Conservation (phyloP, 2,888 invertebrate species). For the Pollenia labialis region DNA sequence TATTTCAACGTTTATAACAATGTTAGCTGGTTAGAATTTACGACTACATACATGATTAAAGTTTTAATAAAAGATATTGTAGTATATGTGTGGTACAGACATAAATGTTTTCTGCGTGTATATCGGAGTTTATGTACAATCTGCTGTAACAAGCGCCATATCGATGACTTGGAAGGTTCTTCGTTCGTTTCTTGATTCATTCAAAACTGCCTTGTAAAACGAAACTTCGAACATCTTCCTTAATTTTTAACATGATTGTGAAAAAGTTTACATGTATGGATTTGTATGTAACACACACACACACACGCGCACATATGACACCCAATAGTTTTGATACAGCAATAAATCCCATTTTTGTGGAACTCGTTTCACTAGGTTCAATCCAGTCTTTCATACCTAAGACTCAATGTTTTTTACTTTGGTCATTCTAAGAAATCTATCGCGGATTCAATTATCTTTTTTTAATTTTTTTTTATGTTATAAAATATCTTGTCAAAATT, state of each 20-base stretch:
- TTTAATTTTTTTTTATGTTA: too few species aligned
- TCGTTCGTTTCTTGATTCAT: slow-evolving; percentile 26
- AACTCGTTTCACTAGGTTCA: too few species aligned
- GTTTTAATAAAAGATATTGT: slow-evolving; percentile 23
- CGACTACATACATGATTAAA: not conserved
- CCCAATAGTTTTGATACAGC: slow-evolving; percentile 3
- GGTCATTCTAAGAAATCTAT: too few species aligned
- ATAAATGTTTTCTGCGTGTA: not conserved
- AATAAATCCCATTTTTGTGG: too few species aligned
- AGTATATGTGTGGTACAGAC: not conserved
- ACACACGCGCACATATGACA: not conserved
- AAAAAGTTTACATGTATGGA: slow-evolving; percentile 12
- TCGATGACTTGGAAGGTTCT: slow-evolving; percentile 2
- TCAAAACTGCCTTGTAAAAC: slow-evolving; percentile 42
- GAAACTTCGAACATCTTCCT: slow-evolving; percentile 65
- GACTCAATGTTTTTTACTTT: too few species aligned
- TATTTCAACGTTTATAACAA: too few species aligned
- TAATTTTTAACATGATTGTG: slow-evolving; percentile 49
- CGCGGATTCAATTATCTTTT: too few species aligned
- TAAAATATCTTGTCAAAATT: too few species aligned
- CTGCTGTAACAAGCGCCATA: slow-evolving; percentile 51
- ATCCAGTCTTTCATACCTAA: too few species aligned
- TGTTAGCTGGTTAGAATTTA: slow-evolving; percentile 19
- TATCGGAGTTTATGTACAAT: not conserved
- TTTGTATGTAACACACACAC: not conserved